Evolutionary conservation across 2,797 vertebrate species (phyloP).

Genomic region (Anguilla pacifica): DNA sequence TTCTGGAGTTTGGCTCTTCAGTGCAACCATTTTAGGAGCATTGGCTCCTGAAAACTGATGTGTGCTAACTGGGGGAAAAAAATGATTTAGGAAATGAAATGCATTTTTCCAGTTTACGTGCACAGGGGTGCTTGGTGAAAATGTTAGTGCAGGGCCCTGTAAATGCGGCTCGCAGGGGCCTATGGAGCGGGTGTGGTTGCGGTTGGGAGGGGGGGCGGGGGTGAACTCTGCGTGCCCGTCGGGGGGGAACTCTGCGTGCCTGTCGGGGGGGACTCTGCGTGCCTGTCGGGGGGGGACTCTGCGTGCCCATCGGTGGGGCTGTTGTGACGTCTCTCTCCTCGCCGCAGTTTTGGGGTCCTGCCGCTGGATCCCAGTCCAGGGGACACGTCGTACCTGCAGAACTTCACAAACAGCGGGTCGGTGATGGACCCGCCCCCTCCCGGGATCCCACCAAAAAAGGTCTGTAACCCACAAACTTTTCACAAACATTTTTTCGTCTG

Average conservation of each 20-base stretch:
- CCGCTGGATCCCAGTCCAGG: slow-evolving; percentile 95
- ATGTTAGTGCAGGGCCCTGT: too few species aligned
- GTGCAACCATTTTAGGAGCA: too few species aligned
- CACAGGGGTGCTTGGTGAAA: too few species aligned
- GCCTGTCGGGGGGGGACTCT: background rate
- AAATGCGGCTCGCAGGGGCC: too few species aligned
- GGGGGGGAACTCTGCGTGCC: background rate
- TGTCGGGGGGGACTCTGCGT: background rate
- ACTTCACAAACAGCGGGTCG: slow-evolving; percentile 86
- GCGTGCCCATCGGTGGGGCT: background rate
- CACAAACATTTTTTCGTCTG: background rate
- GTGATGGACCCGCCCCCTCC: slow-evolving; percentile 87
- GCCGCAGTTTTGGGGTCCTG: slow-evolving; percentile 91
- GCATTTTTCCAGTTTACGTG: too few species aligned
- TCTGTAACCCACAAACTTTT: slow-evolving; percentile 51
- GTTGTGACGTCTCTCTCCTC: background rate
- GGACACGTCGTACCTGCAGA: slow-evolving; percentile 92
- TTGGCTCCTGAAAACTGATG: too few species aligned
- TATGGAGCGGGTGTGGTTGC: background rate
- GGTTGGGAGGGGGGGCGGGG: background rate
- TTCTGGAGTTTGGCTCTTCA: too few species aligned
- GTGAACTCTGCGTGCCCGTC: background rate
- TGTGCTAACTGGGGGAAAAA: too few species aligned
- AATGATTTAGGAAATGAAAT: too few species aligned
- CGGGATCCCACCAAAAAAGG: slow-evolving; percentile 91